Conservation (phyloP, 2,888 invertebrate genomes). For the Bibio marci region DNA sequence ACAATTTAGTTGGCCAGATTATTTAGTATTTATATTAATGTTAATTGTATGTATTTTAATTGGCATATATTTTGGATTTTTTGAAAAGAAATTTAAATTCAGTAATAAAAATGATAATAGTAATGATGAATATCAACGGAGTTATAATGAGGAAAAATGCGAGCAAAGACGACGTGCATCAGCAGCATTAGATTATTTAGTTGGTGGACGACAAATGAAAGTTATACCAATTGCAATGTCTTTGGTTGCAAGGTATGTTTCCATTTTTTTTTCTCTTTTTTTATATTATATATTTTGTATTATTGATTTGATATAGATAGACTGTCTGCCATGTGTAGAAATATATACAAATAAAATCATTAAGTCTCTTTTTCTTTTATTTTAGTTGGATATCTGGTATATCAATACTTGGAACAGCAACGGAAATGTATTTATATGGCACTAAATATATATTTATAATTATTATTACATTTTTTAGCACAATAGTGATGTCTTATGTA, state of each 20-base stretch:
- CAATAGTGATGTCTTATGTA: conserved; percentile 38
- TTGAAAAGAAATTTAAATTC: conserved; percentile 36
- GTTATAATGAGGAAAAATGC: conserved; percentile 11
- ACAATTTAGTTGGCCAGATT: conserved; percentile 26
- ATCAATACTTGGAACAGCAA: conserved; percentile 56
- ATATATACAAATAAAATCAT: too few species aligned
- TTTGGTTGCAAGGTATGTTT: conserved; percentile 54
- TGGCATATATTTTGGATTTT: conserved; percentile 64
- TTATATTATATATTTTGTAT: too few species aligned
- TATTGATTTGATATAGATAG: too few species aligned
- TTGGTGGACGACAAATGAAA: conserved; percentile 65
- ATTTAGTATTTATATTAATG: conserved; percentile 37
- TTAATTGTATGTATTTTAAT: conserved; percentile 51
- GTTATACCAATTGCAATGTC: conserved; percentile 65
- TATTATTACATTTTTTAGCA: conserved; percentile 22
- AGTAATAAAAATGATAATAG: too few species aligned
- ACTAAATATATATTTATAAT: conserved; percentile 50
- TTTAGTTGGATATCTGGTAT: conserved; percentile 56
- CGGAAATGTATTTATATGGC: conserved; percentile 62
- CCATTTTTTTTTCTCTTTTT: too few species aligned
- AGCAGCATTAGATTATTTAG: conserved; percentile 52
- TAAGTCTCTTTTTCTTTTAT: too few species aligned
- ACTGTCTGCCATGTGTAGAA: too few species aligned
- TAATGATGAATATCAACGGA: too few species aligned
- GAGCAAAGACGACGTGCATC: conserved; percentile 10